phyloP scores from a whole-genome alignment of 2,888 invertebrate species.

The Stenodera caucasica region DNA sequence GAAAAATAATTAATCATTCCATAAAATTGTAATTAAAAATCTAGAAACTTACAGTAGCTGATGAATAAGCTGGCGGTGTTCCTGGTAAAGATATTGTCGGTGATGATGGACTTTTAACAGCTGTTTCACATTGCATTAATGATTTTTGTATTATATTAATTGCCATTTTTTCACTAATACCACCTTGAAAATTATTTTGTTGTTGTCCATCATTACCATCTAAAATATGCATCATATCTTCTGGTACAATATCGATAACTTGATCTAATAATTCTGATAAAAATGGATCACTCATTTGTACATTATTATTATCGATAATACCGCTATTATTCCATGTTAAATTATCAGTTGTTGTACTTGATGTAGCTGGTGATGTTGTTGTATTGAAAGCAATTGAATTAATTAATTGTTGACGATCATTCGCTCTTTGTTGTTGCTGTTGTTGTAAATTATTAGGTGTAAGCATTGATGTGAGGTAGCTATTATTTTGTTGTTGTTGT shows the following conservation, averaged over 20 bases:
- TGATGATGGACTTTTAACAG: slow-evolving; percentile 65
- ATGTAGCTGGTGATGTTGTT: slow-evolving; percentile 45
- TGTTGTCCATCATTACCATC: slow-evolving; percentile 44
- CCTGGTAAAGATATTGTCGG: slow-evolving; percentile 59
- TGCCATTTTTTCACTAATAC: slow-evolving; percentile 73
- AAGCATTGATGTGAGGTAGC: slow-evolving; percentile 52
- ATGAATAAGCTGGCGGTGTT: slow-evolving; percentile 65
- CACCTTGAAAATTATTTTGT: slow-evolving; percentile 40
- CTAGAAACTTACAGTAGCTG: slow-evolving; percentile 46
- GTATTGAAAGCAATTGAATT: slow-evolving; percentile 46
- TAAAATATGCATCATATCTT: slow-evolving; percentile 54
- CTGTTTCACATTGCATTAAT: slow-evolving; percentile 82
- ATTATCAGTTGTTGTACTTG: slow-evolving; percentile 47
- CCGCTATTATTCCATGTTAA: slow-evolving; percentile 48
- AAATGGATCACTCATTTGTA: slow-evolving; percentile 64
- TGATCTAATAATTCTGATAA: slow-evolving; percentile 80
- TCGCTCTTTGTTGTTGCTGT: slow-evolving; percentile 20
- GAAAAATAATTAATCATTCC: slow-evolving; percentile 11
- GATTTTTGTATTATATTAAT: slow-evolving; percentile 90
- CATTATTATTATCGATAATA: slow-evolving; percentile 42
- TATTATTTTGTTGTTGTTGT: slow-evolving; percentile 43
- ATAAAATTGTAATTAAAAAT: slow-evolving; percentile 20
- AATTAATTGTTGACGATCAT: slow-evolving; percentile 35
- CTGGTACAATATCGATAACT: slow-evolving; percentile 45
- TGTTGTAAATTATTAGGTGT: slow-evolving; percentile 48